Base-by-base conservation (phyloP, 1,140 invertebrate species). In the Pinna nobilis region DNA sequence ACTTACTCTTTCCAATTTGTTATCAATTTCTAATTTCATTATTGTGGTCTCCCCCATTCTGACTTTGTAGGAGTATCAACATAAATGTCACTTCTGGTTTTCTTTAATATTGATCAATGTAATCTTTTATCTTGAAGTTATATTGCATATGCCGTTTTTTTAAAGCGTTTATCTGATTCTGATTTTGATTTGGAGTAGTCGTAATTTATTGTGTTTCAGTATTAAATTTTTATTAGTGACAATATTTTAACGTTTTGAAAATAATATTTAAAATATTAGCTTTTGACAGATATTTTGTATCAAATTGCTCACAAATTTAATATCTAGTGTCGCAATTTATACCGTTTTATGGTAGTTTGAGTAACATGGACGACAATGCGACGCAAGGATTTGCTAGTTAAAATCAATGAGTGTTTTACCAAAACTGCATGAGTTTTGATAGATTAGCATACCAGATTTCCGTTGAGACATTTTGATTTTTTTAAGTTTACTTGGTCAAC, bases 1-100 rank as follows among this genome's bases (percentile, higher is more conserved):
- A n/a, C 39, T 32, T 70, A 82, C 82, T 68, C 79, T 82, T 69
- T 82, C 82, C 18, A 84, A 70, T 64, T 84, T 84, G 66, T 55
- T 77, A 64, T 84, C 82, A 60, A 84, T 84, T 32, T 84, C 82
- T 66, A 76, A 65, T 60, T 79, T 82, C 15, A 80, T 51, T 9
- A 78, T 64, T 28, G 41, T 66, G 44, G 72, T 74, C 23, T 80
- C 74, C 65, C 73, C 69, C 53, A 79, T 80, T 55, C 78, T 78
- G 32, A n/a, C n/a, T n/a, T n/a, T n/a, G n/a, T n/a, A n/a, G n/a
- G n/a, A n/a, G n/a, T 30, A 7, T 57, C 7, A 15, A n/a, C 33
- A 35, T 33, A 15, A 15, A 33, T 6, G 33, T 59, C 20, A 33
- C 37, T 59, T 11, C 9, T 35, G 15, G 9, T 35, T 33, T 35